phyloP scores from a whole-genome alignment of 2,113 vertebrate genomes.

The Progne subis region DNA sequence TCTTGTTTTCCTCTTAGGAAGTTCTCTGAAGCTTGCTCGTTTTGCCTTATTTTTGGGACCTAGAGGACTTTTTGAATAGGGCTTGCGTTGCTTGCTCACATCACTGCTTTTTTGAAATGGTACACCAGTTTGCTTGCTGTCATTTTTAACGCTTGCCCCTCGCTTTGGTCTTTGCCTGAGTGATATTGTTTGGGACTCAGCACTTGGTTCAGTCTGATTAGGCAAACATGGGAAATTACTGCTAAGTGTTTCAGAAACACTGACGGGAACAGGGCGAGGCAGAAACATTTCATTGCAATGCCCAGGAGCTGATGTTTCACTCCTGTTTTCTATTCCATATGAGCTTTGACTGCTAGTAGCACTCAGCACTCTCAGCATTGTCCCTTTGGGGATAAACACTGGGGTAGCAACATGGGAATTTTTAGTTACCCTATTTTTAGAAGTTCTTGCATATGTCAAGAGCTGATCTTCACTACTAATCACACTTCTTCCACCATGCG shows the following conservation, averaged over 20 bases:
- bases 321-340: neutral
- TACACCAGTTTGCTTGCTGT: neutral
- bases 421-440: constrained; percentile 40
- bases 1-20: constrained; percentile 67
- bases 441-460: neutral
- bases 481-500: neutral
- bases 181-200: neutral
- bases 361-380: constrained; percentile 75
- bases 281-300: constrained; percentile 54
- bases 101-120: neutral
- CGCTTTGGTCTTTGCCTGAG: constrained; percentile 58
- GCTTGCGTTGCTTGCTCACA: constrained; percentile 29
- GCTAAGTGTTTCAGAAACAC: neutral
- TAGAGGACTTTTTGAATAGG: constrained; percentile 7
- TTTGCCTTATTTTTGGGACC: constrained; percentile 54
- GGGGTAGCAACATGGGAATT: constrained; percentile 66
- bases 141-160: constrained; percentile 15
- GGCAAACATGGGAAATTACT: neutral
- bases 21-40: constrained; percentile 63
- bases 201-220: neutral
- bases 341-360: constrained; percentile 34
- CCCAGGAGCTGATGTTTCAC: neutral
- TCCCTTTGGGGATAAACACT: constrained; percentile 77
- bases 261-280: constrained; percentile 46
- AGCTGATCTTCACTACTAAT: neutral